Evolutionary conservation across 1,140 invertebrate species (phyloP), one percentile per base, ranked within the genome.

Genomic region (Drosophila mojavensis): DNA sequence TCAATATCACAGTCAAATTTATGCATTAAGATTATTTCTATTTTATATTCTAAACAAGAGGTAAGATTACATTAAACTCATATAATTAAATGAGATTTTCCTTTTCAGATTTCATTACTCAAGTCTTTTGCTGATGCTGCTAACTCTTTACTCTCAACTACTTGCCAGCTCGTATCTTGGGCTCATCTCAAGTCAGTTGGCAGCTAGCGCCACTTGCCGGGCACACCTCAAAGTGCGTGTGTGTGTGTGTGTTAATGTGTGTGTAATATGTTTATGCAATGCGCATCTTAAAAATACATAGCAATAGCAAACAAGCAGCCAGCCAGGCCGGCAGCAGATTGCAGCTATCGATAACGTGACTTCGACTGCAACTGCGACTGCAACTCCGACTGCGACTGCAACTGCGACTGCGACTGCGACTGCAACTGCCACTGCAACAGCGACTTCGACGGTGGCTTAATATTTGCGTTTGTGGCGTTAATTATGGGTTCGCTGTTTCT

Each of bases 401-500:
- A 54, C 33, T 58, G 11, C n/a, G 20, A 70, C 48, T 58, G 10
- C 28, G 5, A 73, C 67, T 83, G 39, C 41, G 56, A 72, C 50
- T 17, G 17, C 17, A 17, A 28, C 26, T 17, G 17, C 17, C 0
- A 28, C 26, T 28, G 26, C 26, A 28, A 4, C 26, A 5, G 26
- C 13, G 63, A 73, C 67, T 83, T 45, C 41, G 56, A 72, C 50
- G 62, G 47, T 66, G 74, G 77, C 78, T 79, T 90, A 90, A 89
- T 90, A 90, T 90, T 89, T 89, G 84, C 85, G 84, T 88, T 88
- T 88, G 84, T 84, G 85, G 85, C 84, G 78, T 84, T 89, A 89
- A 89, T 89, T 89, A 89, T 89, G 43, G 58, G 74, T 65, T 75
- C 71, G 73, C 58, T 66, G 77, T 88, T 88, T 89, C 84, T 88